Percentiles rank a stretch among this genome's conserved stretches.
phyloP scores from a whole-genome alignment of 2,888 invertebrate genomes.

The Dicyrtoma fusca region DNA sequence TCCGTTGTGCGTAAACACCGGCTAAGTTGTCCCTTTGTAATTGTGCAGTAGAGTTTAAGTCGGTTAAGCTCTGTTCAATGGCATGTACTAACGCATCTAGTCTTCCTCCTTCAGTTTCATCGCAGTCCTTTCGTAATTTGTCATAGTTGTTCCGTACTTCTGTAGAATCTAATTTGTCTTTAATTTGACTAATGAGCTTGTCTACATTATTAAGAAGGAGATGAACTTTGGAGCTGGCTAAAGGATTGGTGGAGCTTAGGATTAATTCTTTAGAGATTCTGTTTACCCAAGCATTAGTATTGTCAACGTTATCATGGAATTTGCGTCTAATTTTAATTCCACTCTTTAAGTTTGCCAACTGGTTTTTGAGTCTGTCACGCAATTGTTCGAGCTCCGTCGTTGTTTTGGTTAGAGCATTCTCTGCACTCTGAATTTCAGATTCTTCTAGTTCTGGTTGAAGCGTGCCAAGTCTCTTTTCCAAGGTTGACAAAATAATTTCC shows the following conservation, averaged over 20 bases:
- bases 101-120: conserved; percentile 64
- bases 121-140: conserved; percentile 78
- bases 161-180: conserved; percentile 32
- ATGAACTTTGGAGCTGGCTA: conserved; percentile 81
- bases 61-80: conserved; percentile 27
- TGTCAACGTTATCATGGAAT: conserved; percentile 77
- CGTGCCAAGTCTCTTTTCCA: conserved; percentile 80
- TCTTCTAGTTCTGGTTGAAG: conserved; percentile 84
- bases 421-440: conserved; percentile 78
- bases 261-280: conserved; percentile 73
- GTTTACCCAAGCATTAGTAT: conserved; percentile 79
- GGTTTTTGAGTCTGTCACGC: conserved; percentile 71
- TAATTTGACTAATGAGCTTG: conserved; percentile 33
- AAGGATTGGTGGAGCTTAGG: conserved; percentile 64
- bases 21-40: conserved; percentile 72
- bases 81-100: conserved; percentile 52
- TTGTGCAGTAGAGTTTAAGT: conserved; percentile 58
- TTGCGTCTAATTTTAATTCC: conserved; percentile 73
- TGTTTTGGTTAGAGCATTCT: conserved; percentile 72
- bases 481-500: conserved; percentile 76
- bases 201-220: conserved; percentile 57
- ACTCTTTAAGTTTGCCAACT: conserved; percentile 70
- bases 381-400: conserved; percentile 76
- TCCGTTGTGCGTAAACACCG: conserved; percentile 75
- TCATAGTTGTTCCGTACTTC: conserved; percentile 27